Percentiles rank a stretch among this genome's conserved stretches.
Evolutionary conservation across 2,888 invertebrate species (phyloP).

Genomic region (Onthophagus sagittarius): DNA sequence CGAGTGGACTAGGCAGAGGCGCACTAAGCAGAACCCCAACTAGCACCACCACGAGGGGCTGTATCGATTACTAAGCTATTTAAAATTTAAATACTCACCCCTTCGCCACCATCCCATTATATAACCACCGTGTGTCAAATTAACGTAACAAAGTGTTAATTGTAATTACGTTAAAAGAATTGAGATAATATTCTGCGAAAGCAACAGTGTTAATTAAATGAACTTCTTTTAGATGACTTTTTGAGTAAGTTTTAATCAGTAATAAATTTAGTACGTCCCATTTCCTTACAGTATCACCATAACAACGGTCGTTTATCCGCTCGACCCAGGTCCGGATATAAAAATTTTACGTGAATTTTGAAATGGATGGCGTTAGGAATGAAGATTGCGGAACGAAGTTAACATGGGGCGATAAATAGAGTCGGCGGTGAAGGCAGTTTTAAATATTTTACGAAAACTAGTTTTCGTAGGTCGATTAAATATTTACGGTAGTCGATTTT

Average conservation of each 20-base stretch:
- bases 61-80: not conserved
- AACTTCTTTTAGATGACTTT: no score
- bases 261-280: not conserved
- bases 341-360: not conserved
- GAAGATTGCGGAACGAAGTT: not conserved
- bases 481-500: not conserved
- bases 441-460: not conserved
- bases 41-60: not conserved
- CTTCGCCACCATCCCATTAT: not conserved
- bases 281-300: not conserved
- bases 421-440: not conserved
- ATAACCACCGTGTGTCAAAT: not conserved
- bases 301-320: no score
- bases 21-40: not conserved
- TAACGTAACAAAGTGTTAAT: not conserved
- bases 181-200: not conserved
- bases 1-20: not conserved
- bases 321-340: not conserved
- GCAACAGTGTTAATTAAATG: not conserved
- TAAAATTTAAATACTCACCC: not conserved
- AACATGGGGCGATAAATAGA: not conserved
- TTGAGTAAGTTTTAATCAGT: no score
- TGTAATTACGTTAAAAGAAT: not conserved
- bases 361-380: not conserved
- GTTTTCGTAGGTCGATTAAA: not conserved